These are phyloP conservation scores for Tricholaema leucomelas DNA, from an alignment of 2,113 vertebrate genomes.

Conservation along the genomic window DNA sequence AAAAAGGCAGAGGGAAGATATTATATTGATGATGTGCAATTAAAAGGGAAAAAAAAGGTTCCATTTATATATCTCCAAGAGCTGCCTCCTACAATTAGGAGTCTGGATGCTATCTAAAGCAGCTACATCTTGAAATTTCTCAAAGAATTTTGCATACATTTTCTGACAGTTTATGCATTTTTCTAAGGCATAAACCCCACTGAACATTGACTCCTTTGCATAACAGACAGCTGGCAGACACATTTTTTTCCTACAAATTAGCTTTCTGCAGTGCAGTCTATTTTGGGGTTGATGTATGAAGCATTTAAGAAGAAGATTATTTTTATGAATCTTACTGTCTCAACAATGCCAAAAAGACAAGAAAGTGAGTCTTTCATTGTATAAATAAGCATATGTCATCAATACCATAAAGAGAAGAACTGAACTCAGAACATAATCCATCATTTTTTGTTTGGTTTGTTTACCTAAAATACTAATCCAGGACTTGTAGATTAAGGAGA, in stretches of 20 bases:
- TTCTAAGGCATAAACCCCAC: slow-evolving; percentile 14
- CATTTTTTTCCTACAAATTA: background rate
- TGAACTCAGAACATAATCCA: background rate
- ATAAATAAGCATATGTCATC: background rate
- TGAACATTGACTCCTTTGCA: slow-evolving; percentile 30
- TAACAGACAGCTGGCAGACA: slow-evolving; percentile 49
- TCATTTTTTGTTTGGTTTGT: background rate
- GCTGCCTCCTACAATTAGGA: background rate
- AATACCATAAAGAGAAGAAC: background rate
- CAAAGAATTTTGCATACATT: slow-evolving; percentile 31
- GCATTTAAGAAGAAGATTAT: background rate
- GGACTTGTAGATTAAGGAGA: background rate
- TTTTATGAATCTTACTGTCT: slow-evolving; percentile 9
- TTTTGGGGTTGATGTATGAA: slow-evolving; percentile 48
- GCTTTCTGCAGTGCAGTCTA: slow-evolving; percentile 32
- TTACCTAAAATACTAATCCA: background rate
- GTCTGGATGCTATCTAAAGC: background rate
- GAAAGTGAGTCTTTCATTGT: background rate
- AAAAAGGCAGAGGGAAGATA: background rate
- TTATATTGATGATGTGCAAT: background rate
- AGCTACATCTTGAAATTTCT: background rate
- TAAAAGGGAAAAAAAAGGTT: background rate
- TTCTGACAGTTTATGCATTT: slow-evolving; percentile 42
- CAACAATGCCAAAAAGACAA: background rate
- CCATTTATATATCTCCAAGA: background rate